A percentile compares a stretch with the other conserved stretches of the same genome.
Conservation (phyloP, 1,140 invertebrate species). For the Papilio machaon region DNA sequence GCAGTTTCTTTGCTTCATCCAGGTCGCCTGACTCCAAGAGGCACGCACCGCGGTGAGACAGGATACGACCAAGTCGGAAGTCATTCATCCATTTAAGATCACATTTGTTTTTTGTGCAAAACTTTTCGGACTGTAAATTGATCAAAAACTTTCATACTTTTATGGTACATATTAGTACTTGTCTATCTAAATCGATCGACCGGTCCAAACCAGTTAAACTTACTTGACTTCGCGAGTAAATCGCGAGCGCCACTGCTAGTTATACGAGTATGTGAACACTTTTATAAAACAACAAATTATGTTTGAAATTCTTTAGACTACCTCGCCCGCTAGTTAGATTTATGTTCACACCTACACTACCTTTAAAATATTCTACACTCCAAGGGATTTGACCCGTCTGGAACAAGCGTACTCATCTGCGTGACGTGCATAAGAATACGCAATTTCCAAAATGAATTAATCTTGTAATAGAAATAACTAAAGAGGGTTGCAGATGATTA, state of each 20-base stretch:
- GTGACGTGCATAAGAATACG: too few species aligned
- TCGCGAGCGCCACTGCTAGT: too few species aligned
- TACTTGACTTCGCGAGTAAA: too few species aligned
- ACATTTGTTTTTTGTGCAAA: slow-evolving; percentile 31
- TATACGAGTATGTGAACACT: too few species aligned
- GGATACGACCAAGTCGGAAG: slow-evolving; percentile 55
- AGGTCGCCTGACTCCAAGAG: slow-evolving; percentile 83
- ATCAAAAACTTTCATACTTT: neutral
- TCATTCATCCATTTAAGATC: slow-evolving; percentile 56
- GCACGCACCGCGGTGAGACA: slow-evolving; percentile 63
- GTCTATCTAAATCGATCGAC: too few species aligned
- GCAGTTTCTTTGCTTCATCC: slow-evolving; percentile 76
- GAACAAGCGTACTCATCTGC: neutral
- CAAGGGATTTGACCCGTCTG: neutral
- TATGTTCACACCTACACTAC: neutral
- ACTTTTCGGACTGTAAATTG: slow-evolving; percentile 41
- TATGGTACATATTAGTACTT: neutral
- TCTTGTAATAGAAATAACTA: too few species aligned
- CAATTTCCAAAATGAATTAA: too few species aligned
- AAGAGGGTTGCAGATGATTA: too few species aligned
- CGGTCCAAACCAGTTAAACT: too few species aligned
- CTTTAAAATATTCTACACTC: neutral
- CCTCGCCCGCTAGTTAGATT: too few species aligned
- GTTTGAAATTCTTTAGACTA: too few species aligned
- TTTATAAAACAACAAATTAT: too few species aligned